Evolutionary conservation across 1,140 invertebrate genomes (phyloP).

Genomic region (Drosophila quadrilineata): DNA sequence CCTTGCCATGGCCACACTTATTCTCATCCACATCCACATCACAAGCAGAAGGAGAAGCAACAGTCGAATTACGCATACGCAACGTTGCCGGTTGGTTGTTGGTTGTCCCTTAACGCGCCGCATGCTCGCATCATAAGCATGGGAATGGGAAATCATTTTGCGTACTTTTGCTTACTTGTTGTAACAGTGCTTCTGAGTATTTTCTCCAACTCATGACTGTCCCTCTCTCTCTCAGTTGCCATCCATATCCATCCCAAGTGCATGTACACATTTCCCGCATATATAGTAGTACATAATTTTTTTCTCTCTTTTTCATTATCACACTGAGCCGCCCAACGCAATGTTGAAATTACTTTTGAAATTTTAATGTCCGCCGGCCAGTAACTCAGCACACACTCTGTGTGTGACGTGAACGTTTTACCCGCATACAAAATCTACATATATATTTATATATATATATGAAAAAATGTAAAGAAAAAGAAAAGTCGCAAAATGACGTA

Average conservation of each 20-base stretch:
- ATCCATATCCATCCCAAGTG: conserved; percentile 26
- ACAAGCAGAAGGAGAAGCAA: conserved; percentile 16
- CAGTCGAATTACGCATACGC: conserved; percentile 54
- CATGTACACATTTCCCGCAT: conserved; percentile 18
- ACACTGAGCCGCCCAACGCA: conserved; percentile 14
- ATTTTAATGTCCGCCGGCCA: conserved; percentile 48
- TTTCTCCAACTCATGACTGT: too few relatives aligned
- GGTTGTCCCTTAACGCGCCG: conserved; percentile 43
- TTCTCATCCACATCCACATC: neutral
- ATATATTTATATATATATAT: too few relatives aligned
- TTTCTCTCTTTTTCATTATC: conserved; percentile 26
- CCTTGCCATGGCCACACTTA: too few relatives aligned
- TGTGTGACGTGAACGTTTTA: neutral
- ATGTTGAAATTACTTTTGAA: conserved; percentile 59
- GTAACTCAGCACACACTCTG: conserved; percentile 18
- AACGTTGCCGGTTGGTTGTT: too few relatives aligned
- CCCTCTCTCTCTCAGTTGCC: neutral
- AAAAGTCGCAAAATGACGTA: too few relatives aligned
- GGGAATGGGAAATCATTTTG: conserved; percentile 12
- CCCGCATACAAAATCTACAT: neutral
- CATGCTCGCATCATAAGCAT: conserved; percentile 34
- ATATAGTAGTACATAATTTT: neutral
- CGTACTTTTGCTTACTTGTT: conserved; percentile 14
- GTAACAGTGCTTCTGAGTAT: neutral
- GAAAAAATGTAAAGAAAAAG: too few relatives aligned